Evolutionary conservation across 2,888 invertebrate genomes (phyloP).

Genomic region (Ochropleura plecta): DNA sequence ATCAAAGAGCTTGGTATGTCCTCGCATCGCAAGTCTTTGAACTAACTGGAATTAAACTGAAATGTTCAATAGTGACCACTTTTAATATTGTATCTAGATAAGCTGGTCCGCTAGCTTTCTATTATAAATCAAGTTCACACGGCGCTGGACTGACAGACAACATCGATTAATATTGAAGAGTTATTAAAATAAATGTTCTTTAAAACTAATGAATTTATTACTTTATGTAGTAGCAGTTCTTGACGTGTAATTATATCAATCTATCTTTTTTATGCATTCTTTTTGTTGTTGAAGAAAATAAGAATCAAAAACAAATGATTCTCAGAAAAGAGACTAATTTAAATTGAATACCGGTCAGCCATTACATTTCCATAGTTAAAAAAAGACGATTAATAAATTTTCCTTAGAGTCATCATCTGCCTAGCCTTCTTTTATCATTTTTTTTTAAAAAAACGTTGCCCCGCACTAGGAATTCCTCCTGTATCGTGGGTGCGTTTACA

Average conservation of each 20-base stretch:
- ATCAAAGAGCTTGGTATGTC: background rate
- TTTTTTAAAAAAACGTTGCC: too few relatives aligned
- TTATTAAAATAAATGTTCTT: slow-evolving; percentile 12
- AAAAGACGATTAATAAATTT: too few relatives aligned
- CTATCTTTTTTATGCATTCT: background rate
- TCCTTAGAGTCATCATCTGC: too few relatives aligned
- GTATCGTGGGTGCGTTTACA: too few relatives aligned
- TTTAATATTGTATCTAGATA: background rate
- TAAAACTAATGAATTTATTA: slow-evolving; percentile 12
- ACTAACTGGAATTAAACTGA: background rate
- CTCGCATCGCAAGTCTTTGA: slow-evolving; percentile 23
- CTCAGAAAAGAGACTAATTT: slow-evolving; percentile 7
- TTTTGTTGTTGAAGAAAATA: background rate
- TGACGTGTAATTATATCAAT: background rate
- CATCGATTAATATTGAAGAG: slow-evolving; percentile 5
- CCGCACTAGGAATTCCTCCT: too few relatives aligned
- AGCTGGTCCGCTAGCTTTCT: background rate
- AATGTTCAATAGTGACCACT: background rate
- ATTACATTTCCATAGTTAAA: background rate
- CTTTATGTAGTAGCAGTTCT: slow-evolving; percentile 11
- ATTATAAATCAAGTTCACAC: slow-evolving; percentile 25
- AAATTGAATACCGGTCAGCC: background rate
- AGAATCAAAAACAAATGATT: slow-evolving; percentile 1
- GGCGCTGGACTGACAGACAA: background rate
- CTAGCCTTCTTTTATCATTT: too few relatives aligned